Conservation (phyloP, 2,797 vertebrate species). For the Masticophis lateralis region DNA sequence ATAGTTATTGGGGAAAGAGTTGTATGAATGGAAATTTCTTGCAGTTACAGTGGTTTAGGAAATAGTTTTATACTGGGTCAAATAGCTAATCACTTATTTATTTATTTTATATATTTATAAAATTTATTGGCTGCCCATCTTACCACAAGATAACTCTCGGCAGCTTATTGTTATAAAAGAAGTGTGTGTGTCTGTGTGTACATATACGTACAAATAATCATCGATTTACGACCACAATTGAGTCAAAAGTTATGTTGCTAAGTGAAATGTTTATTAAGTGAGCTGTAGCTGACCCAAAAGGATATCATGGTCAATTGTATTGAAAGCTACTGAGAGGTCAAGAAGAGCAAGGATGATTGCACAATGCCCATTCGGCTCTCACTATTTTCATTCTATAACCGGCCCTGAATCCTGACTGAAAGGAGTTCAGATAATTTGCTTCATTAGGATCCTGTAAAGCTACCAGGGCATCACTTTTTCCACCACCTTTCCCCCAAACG, state of each 20-base stretch:
- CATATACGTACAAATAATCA: neutral
- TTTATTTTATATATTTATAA: neutral
- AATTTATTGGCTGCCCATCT: neutral
- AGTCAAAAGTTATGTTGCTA: neutral
- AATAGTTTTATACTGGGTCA: neutral
- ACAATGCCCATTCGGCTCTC: neutral
- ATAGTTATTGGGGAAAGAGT: conserved; percentile 50
- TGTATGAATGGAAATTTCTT: conserved; percentile 11
- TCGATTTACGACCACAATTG: neutral
- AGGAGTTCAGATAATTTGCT: neutral
- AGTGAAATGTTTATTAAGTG: neutral
- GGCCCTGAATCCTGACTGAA: neutral
- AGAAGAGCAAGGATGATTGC: neutral
- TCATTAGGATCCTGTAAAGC: neutral
- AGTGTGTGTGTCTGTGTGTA: neutral
- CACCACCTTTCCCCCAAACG: neutral
- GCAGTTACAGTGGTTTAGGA: neutral
- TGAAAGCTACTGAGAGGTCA: neutral
- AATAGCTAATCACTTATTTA: neutral
- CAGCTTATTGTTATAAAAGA: neutral
- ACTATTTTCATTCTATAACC: neutral
- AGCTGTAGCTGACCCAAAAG: neutral
- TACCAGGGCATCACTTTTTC: neutral
- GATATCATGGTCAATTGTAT: neutral
- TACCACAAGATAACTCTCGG: neutral